Base-by-base conservation (phyloP, 1,140 invertebrate species). In the Drosophila nigrodunni region DNA sequence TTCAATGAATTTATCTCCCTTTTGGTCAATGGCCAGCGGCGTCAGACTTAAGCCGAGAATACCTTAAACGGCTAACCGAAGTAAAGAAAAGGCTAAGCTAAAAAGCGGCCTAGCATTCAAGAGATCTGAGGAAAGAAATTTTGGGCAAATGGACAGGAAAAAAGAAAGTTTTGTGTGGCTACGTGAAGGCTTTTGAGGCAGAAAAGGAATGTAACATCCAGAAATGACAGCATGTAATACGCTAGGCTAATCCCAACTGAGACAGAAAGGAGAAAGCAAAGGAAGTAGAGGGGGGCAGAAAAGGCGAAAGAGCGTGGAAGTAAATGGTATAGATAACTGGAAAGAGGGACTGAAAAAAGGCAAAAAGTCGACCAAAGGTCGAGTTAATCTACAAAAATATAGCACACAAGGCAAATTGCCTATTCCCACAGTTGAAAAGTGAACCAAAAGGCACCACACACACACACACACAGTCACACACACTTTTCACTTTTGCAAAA, bases 351-450 rank as follows among this genome's bases (percentile, higher is more conserved):
- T n/a, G 46, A 11, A 15, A 37, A 37, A 55, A 57, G 60, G 37
- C 54, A 54, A 34, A 70, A 61, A 79, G 54, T 68, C 77, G 69
- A 64, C 58, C 85, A 75, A 74, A 80, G 82, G 82, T 86, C 70
- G 78, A 81, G 61, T 86, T 85, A 81, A 85, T 85, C 81, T 75
- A 72, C 61, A 82, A 52, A 82, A 52, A 18, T 71, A 46, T 15
- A 9, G n/a, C 8, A 34, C 39, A 44, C 57, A 35, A 47, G 18
- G 30, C 59, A 62, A 62, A 50, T 49, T 62, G 46, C 59, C 59
- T 62, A 39, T 62, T 47, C 47, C 49, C 61, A 43, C 49, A 41
- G 49, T 64, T 64, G 35, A 54, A 52, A 64, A 52, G 49, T 43
- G 37, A 64, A 13, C 47, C 21, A 25, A 43, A 41, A 64, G 61